These are phyloP conservation scores for Hydrozoanthus tunicans DNA, from an alignment of 64 coral and sea anemone genomes.

Conservation along the genomic window DNA sequence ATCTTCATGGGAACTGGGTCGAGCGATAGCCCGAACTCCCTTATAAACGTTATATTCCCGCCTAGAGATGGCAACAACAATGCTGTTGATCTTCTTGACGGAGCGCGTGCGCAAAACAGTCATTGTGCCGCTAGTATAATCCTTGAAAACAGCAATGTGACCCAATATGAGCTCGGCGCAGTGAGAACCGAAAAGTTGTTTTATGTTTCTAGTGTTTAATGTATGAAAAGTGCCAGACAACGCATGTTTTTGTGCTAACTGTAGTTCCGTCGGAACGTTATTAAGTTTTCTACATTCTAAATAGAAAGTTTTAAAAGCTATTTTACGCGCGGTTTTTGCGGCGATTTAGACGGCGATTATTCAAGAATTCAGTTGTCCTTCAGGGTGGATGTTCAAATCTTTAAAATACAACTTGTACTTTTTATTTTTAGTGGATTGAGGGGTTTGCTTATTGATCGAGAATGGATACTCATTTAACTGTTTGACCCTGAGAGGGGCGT, in stretches of 20 bases:
- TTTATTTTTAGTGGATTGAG: too few relatives aligned
- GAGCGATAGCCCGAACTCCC: not conserved
- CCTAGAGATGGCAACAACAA: constrained; percentile 9
- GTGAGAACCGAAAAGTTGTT: not conserved
- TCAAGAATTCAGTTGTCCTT: too few relatives aligned
- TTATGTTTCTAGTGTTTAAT: not conserved
- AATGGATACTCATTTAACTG: too few relatives aligned
- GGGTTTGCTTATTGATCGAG: too few relatives aligned
- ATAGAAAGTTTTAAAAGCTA: constrained; percentile 7
- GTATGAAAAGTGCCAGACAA: not conserved
- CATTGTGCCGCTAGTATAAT: too few relatives aligned
- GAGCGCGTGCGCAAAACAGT: not conserved
- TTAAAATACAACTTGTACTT: too few relatives aligned
- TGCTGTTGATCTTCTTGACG: not conserved
- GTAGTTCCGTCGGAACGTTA: constrained; percentile 41
- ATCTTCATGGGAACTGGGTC: constrained; percentile 32
- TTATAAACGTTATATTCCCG: not conserved
- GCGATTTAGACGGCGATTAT: too few relatives aligned
- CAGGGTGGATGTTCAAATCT: too few relatives aligned
- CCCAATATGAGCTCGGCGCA: too few relatives aligned
- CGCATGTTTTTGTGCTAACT: not conserved
- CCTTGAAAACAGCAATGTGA: too few relatives aligned
- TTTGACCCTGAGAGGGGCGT: too few relatives aligned
- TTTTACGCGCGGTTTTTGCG: too few relatives aligned
- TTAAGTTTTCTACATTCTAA: constrained; percentile 48